Evolutionary conservation across 1,140 invertebrate species (phyloP).

Genomic region (Hyles euphorbiae): DNA sequence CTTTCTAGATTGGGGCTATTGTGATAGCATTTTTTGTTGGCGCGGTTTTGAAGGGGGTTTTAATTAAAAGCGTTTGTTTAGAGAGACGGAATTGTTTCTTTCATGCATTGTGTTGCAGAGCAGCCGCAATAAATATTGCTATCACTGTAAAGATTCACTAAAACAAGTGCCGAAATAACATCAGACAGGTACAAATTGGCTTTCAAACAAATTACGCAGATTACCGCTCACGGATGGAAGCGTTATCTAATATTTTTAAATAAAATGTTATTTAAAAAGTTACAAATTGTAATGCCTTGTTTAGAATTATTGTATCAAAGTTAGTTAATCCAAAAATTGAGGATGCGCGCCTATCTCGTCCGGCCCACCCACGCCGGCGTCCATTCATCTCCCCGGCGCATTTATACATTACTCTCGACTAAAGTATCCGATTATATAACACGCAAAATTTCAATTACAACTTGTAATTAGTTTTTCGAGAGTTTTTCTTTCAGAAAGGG

Average conservation of each 20-base stretch:
- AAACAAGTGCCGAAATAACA: too few relatives aligned
- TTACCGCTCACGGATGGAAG: constrained; percentile 2
- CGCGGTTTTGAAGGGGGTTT: constrained; percentile 64
- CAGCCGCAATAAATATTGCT: constrained; percentile 1
- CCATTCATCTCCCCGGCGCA: constrained; percentile 64
- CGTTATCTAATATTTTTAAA: background rate
- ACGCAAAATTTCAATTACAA: constrained; percentile 78
- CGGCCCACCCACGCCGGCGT: constrained; percentile 39
- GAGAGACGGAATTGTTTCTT: constrained; percentile 39
- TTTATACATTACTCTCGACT: constrained; percentile 74
- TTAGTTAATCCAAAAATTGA: constrained; percentile 43
- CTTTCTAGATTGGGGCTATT: constrained; percentile 73
- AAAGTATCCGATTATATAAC: constrained; percentile 77
- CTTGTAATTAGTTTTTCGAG: constrained; percentile 78
- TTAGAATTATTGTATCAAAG: constrained; percentile 40
- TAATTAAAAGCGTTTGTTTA: constrained; percentile 71
- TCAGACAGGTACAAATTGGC: too few relatives aligned
- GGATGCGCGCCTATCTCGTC: constrained; percentile 32
- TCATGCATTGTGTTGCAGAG: constrained; percentile 15
- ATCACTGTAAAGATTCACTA: background rate
- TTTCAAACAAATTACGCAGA: background rate
- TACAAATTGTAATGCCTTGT: constrained; percentile 31
- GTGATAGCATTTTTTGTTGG: constrained; percentile 63
- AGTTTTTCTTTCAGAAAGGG: constrained; percentile 75
- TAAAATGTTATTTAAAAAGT: constrained; percentile 15